Conservation (phyloP, 2,113 vertebrate species). For the Cygnus atratus region DNA sequence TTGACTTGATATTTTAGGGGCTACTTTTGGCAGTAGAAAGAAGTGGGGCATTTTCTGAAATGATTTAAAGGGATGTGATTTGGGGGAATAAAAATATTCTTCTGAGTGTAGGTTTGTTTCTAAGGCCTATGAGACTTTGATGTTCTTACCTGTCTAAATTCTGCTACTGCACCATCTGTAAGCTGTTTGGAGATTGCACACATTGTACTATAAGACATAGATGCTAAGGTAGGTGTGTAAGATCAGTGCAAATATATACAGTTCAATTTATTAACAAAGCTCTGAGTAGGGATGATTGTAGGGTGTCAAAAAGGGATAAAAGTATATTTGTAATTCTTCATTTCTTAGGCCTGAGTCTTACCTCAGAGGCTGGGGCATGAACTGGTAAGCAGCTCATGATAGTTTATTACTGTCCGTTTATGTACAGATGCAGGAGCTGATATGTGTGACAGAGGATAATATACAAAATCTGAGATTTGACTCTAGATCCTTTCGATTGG, state of each 20-base stretch:
- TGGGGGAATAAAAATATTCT: not conserved
- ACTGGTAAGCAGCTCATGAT: not conserved
- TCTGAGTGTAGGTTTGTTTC: constrained; percentile 20
- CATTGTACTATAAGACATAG: not conserved
- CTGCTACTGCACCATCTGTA: constrained; percentile 6
- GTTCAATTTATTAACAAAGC: not conserved
- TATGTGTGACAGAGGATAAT: constrained; percentile 41
- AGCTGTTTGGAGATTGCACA: constrained; percentile 36
- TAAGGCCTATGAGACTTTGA: constrained; percentile 6
- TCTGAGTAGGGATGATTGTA: not conserved
- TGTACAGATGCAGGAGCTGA: constrained; percentile 20
- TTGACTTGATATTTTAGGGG: not conserved
- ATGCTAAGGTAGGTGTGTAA: not conserved
- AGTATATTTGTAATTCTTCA: not conserved
- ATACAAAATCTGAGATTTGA: constrained; percentile 57
- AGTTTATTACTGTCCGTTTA: constrained; percentile 18
- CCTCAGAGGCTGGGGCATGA: constrained; percentile 23
- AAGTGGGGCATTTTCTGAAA: not conserved
- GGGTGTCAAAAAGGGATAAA: constrained; percentile 37
- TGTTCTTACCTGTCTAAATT: constrained; percentile 48
- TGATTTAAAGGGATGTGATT: not conserved
- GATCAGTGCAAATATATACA: constrained; percentile 16
- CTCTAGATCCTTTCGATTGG: constrained; percentile 33
- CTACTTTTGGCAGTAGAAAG: not conserved
- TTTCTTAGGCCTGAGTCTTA: constrained; percentile 42